A percentile compares a stretch with the other conserved stretches of the same genome.
Evolutionary conservation across 2,888 invertebrate genomes (phyloP).

Genomic region (Julus scanicus): DNA sequence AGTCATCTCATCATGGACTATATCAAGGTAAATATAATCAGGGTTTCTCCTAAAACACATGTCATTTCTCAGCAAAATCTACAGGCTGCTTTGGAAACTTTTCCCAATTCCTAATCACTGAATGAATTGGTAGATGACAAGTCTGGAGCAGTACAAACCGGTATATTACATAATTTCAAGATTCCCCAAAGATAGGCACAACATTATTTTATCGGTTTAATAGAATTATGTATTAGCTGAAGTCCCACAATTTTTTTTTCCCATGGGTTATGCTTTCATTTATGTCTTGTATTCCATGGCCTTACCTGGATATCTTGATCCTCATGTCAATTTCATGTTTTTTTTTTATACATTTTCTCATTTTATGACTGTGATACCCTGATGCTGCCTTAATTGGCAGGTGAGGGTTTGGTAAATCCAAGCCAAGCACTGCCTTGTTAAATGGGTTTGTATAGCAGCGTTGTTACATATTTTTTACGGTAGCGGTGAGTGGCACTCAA

Average conservation of each 20-base stretch:
- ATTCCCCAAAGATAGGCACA: not conserved
- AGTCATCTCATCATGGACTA: not conserved
- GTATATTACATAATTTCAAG: not conserved
- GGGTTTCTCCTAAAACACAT: not conserved
- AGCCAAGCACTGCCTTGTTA: constrained; percentile 60
- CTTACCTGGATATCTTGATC: not conserved
- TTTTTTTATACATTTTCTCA: not conserved
- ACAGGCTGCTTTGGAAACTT: not conserved
- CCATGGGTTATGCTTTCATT: not conserved
- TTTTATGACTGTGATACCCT: not conserved
- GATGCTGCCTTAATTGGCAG: not conserved
- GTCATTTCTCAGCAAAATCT: not conserved
- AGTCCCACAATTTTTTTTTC: not conserved
- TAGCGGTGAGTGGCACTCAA: constrained; percentile 98
- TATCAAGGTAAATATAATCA: not conserved
- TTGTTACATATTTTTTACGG: constrained; percentile 99
- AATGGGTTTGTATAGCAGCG: constrained; percentile 97
- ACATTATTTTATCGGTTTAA: not conserved
- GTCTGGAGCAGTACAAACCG: not conserved
- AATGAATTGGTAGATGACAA: no score
- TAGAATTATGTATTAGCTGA: not conserved
- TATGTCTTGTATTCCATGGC: not conserved
- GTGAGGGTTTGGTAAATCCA: not conserved
- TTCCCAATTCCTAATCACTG: not conserved
- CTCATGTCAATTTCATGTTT: not conserved